Percentiles rank a stretch among this genome's conserved stretches.
phyloP scores from a whole-genome alignment of 2,797 vertebrate species.

The Agapornis canus region DNA sequence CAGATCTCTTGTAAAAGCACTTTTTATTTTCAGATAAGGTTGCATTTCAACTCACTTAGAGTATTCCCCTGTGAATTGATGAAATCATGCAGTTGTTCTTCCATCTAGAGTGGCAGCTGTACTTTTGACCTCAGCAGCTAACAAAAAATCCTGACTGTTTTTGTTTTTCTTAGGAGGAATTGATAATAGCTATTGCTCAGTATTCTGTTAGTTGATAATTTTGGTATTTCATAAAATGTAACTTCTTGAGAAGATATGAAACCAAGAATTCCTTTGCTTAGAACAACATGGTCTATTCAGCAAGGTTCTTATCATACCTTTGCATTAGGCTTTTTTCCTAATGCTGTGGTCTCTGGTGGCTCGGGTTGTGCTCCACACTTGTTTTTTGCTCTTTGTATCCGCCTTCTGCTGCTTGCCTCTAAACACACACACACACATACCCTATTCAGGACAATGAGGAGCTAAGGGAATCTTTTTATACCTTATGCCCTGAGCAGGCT shows the following conservation, averaged over 20 bases:
- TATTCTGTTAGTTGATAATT: not conserved
- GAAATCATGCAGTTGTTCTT: not conserved
- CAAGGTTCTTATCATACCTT: not conserved
- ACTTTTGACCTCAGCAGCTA: constrained; percentile 22
- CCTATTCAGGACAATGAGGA: not conserved
- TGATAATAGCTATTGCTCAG: not conserved
- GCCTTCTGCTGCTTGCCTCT: not conserved
- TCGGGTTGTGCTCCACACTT: not conserved
- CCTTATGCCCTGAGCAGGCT: not conserved
- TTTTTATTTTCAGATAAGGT: not conserved
- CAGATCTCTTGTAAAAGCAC: not conserved
- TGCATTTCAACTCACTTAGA: constrained; percentile 11
- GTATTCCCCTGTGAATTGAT: not conserved
- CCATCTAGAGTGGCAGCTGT: not conserved
- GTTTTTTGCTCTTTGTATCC: not conserved
- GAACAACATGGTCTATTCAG: not conserved
- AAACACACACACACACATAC: fast-evolving
- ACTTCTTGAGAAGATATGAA: not conserved
- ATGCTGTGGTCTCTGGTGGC: not conserved
- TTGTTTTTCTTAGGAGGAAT: not conserved
- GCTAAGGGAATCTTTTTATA: not conserved
- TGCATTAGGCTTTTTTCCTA: not conserved
- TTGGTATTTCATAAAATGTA: not conserved
- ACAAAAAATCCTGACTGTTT: not conserved
- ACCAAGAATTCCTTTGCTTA: not conserved